These are phyloP conservation scores for Sarcoramphus papa DNA, from an alignment of 2,797 vertebrate species.

Conservation along the genomic window DNA sequence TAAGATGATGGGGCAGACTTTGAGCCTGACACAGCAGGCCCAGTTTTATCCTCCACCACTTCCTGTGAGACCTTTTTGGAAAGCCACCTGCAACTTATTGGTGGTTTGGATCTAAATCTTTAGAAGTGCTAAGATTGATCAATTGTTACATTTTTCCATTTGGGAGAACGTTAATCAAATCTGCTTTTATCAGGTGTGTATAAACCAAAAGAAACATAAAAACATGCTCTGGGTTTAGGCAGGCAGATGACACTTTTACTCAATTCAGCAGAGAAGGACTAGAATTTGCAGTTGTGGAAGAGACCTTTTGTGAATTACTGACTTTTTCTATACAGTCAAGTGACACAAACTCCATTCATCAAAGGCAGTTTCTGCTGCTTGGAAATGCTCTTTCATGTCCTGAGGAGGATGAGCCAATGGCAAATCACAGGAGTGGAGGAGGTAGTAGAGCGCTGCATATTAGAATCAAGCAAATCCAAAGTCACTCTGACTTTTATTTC, in stretches of 20 bases:
- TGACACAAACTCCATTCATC: neutral
- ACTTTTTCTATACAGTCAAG: neutral
- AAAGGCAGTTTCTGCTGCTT: neutral
- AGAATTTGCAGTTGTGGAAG: neutral
- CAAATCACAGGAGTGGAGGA: neutral
- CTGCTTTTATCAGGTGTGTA: neutral
- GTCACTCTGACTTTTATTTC: neutral
- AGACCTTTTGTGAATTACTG: neutral
- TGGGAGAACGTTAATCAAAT: neutral
- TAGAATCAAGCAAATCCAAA: neutral
- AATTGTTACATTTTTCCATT: neutral
- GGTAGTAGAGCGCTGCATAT: neutral
- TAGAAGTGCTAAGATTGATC: neutral
- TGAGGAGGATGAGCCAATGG: neutral
- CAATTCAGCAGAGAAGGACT: neutral
- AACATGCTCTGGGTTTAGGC: neutral
- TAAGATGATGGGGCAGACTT: neutral
- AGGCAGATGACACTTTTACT: neutral
- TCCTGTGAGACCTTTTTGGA: neutral
- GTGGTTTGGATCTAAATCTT: neutral
- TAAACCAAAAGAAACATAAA: neutral
- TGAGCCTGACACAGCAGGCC: neutral
- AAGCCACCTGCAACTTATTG: rapidly evolving
- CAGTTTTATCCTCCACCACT: neutral
- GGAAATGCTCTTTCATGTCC: neutral